Base-by-base conservation (phyloP, 2,888 invertebrate species). In the Ptychoptera contaminata region DNA sequence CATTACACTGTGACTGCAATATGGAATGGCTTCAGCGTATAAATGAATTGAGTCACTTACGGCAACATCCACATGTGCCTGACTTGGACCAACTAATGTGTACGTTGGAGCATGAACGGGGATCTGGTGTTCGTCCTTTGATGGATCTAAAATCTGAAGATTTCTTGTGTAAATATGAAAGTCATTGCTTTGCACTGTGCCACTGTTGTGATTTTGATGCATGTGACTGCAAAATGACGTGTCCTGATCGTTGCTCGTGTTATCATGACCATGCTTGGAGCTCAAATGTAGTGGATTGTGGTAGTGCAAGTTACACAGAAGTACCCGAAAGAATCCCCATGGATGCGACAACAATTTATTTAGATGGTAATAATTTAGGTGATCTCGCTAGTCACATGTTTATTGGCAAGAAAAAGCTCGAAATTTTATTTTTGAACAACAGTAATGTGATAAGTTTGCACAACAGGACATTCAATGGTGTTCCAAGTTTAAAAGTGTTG, bases 191-290 rank as follows among this genome's bases (percentile, higher is more conserved):
- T 66, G 77, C 84, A 45, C 67, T 84, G 50, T 88, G 90, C 65
- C 83, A 85, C 66, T 90, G 88, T 68, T 90, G 88, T 68, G 85
- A 86, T 61, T 88, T 82, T 70, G 85, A 85, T 64, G 84, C 84
- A 50, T 90, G 88, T 68, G 88, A 90, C 68, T 88, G 88, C 67
- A 82, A 86, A 72, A 87, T 86, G 82, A 83, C 82, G 55, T 90
- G 88, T 63, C 88, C 88, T 52, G 76, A 77, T 62, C 81, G 79
- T 62, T 90, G 88, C 66, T 78, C 79, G 52, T 90, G 88, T 63
- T 88, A 79, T 71, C 84, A 85, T 69, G 87, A 88, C 69, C 79
- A 82, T 65, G 78, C 80, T 55, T 87, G 86, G 83, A 76, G 77
- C 55, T 79, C 82, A 59, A 86, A 86, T 70, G 81, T 86, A 46